These are phyloP conservation scores for Tipula confusa DNA, from an alignment of 2,888 invertebrate species.

Conservation along the genomic window DNA sequence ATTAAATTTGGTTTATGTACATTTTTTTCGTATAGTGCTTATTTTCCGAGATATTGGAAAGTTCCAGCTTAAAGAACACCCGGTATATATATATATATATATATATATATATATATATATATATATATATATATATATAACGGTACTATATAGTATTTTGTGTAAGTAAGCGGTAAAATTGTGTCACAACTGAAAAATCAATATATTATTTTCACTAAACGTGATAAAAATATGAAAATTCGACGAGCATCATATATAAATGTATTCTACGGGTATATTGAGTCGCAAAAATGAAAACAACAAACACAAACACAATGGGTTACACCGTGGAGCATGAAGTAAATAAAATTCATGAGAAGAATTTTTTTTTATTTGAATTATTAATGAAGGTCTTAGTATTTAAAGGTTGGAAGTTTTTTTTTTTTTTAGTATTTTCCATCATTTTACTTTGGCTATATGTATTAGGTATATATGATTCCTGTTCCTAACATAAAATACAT, in stretches of 20 bases:
- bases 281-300: neutral
- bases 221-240: slow-evolving; percentile 8
- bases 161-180: neutral
- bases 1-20: too few species aligned
- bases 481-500: neutral
- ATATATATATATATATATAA: too few species aligned
- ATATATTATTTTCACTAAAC: slow-evolving; percentile 20
- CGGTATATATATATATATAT: neutral
- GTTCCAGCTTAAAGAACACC: neutral
- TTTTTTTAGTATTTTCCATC: neutral
- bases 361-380: neutral
- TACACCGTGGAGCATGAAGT: neutral
- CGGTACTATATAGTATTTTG: too few species aligned
- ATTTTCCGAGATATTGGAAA: too few species aligned
- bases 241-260: neutral
- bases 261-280: neutral
- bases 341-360: slow-evolving; percentile 3
- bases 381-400: slow-evolving; percentile 12
- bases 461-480: too few species aligned
- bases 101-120: too few species aligned
- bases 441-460: neutral
- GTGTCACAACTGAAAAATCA: neutral
- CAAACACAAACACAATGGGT: neutral
- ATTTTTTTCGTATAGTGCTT: neutral
- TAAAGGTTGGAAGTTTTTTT: neutral